Base-by-base conservation (phyloP, 1,140 invertebrate genomes). In the Zaprionus taronus region DNA sequence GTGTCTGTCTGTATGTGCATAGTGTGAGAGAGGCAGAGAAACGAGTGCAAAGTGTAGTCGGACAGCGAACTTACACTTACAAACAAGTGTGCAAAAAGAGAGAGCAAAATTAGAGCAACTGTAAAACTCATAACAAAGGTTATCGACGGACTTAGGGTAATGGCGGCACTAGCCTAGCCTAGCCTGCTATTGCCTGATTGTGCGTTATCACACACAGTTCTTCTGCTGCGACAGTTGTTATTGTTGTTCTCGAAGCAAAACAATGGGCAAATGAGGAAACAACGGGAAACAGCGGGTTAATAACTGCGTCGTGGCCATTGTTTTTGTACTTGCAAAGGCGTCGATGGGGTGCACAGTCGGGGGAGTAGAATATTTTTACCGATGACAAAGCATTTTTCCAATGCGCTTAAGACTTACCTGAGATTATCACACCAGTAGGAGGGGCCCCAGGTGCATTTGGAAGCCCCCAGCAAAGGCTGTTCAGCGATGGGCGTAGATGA, bases 361-460 rank as follows among this genome's bases (percentile, higher is more conserved):
- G 41, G 47, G 44, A 12, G 31, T 26, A 20, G 49, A 24, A 57
- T 67, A 31, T 47, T 34, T 56, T 56, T 66, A 44, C 56, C 51
- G 71, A 36, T 66, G 47, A 74, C 58, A 47, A 73, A 44, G 64
- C 38, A 38, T 28, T 69, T 57, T 31, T 38, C 65, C 41, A 56
- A 41, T 51, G 36, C 47, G 49, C 34, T 72, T 47, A 34, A 66
- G 36, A 89, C 86, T 90, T 58, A 92, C 96, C 95, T 96, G 76
- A 97, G 93, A 86, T 96, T 97, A 57, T 95, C 94, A 93, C 97
- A 98, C 97, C 97, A 97, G 79, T 96, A 97, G 0, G 95, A 94
- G n/a, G 96, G 96, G 26, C 97, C 97, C 94, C 95, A 96, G 12
- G 96, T 96, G 92, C 97, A 97, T 91, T 95, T 94, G 70, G 95